Evolutionary conservation across 2,888 invertebrate genomes (phyloP), one percentile per base, ranked within the genome.

Genomic region (Diarsia dahlii): DNA sequence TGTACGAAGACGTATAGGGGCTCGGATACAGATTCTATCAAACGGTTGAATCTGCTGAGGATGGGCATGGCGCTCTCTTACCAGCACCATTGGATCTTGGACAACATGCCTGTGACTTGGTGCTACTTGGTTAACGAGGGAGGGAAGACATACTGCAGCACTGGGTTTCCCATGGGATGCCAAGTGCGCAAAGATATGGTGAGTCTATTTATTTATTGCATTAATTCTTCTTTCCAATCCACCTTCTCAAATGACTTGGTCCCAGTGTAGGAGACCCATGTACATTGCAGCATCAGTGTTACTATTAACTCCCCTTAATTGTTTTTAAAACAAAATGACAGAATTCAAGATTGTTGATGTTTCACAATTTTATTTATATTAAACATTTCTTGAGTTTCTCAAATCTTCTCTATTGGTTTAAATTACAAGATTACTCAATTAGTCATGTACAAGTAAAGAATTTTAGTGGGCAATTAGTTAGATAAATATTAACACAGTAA

Each of bases 41-140:
- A 97, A 81, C 98, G 98, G 88, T 94, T 99, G 89, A 98, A 98
- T 89, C 97, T 98, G 23, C 96, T 99, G 77, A 98, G 98, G 93
- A 98, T 98, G 95, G 99, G 99, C 79, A 99, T 99, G 97, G 98
- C 98, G 78, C 97, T 99, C 72, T 99, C 99, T 94, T 99, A 99
- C 94, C 99, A 99, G 90, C 99, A 99, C 95, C 99, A 99, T 94
- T 99, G 99, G 99, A 99, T 99, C 89, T 97, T 99, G 82, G 99
- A 99, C 95, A 99, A 99, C 93, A 99, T 99, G 99, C 99, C 99
- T 0, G 98, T 99, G 2, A 99, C 99, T 0, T 99, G 99, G 98
- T 99, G 99, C 94, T 99, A 99, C 93, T 91, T 97, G 74, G 98
- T 98, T 80, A 98, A 97, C 88, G 97, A 98, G 84, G 95, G 95